Conservation (phyloP, 1,140 invertebrate genomes). For the Diploscapter pachys region DNA sequence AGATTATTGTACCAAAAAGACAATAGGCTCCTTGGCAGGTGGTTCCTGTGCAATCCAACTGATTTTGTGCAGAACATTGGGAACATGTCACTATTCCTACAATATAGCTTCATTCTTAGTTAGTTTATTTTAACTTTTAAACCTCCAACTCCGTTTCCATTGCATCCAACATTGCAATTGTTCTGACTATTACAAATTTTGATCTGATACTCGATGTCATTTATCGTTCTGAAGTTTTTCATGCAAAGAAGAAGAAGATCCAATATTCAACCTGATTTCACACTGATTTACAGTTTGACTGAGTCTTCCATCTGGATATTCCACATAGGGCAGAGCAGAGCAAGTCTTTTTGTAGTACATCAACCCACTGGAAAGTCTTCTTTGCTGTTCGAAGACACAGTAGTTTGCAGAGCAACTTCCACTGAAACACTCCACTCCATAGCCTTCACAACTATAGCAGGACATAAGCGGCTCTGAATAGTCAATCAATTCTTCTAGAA, state of each 20-base stretch:
- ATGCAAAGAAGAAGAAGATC: not conserved
- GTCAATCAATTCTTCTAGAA: not conserved
- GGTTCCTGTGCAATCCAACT: slow-evolving; percentile 1
- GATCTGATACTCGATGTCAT: slow-evolving; percentile 27
- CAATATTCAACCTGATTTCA: slow-evolving; percentile 5
- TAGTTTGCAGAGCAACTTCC: slow-evolving; percentile 18
- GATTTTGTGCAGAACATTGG: not conserved
- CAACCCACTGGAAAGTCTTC: not conserved
- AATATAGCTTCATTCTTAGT: not conserved
- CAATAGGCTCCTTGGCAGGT: slow-evolving; percentile 2
- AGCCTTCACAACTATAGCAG: slow-evolving; percentile 26
- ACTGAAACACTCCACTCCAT: slow-evolving; percentile 6
- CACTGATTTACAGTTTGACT: slow-evolving; percentile 9
- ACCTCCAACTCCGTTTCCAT: not conserved
- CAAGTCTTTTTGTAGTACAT: slow-evolving; percentile 15
- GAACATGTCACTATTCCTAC: slow-evolving; percentile 4
- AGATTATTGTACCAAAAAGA: slow-evolving; percentile 1
- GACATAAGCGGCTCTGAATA: slow-evolving; percentile 25
- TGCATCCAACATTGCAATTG: slow-evolving; percentile 13
- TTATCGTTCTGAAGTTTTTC: slow-evolving; percentile 12
- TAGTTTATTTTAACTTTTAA: not conserved
- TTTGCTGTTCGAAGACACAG: slow-evolving; percentile 7
- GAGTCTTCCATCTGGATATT: slow-evolving; percentile 22
- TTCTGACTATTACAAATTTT: slow-evolving; percentile 20
- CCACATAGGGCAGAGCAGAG: slow-evolving; percentile 17